Evolutionary conservation across 2,888 invertebrate genomes (phyloP).

Genomic region (Mythimna pallens): DNA sequence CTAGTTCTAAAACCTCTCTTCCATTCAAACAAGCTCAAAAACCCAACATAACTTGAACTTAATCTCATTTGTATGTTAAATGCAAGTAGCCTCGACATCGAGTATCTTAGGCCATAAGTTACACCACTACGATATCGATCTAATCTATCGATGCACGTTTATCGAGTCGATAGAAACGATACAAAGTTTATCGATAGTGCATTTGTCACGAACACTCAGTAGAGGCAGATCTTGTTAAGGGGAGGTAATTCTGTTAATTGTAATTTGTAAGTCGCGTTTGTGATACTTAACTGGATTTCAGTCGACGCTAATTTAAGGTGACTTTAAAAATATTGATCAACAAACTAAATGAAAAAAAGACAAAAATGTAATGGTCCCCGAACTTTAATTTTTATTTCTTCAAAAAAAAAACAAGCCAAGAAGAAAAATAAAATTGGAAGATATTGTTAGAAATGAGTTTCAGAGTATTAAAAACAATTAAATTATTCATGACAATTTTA

Average conservation of each 20-base stretch:
- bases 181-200: constrained; percentile 79
- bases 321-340: not conserved
- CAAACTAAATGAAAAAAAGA: too few species aligned
- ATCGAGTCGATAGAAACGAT: constrained; percentile 84
- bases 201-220: constrained; percentile 86
- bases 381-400: too few species aligned
- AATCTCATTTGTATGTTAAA: constrained; percentile 69
- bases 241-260: constrained; percentile 50
- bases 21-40: constrained; percentile 11
- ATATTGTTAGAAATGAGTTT: too few species aligned
- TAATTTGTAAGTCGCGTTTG: constrained; percentile 42
- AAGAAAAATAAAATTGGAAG: too few species aligned
- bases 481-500: too few species aligned
- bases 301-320: constrained; percentile 5
- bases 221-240: constrained; percentile 65
- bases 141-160: constrained; percentile 86
- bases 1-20: not conserved
- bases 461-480: too few species aligned
- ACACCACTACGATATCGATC: constrained; percentile 83
- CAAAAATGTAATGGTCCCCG: too few species aligned
- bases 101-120: constrained; percentile 78
- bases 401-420: too few species aligned
- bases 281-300: constrained; percentile 5
- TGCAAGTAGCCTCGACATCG: constrained; percentile 57
- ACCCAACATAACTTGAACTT: constrained; percentile 31